Base-by-base conservation (phyloP, 2,113 vertebrate genomes). In the Solenodon paradoxus region DNA sequence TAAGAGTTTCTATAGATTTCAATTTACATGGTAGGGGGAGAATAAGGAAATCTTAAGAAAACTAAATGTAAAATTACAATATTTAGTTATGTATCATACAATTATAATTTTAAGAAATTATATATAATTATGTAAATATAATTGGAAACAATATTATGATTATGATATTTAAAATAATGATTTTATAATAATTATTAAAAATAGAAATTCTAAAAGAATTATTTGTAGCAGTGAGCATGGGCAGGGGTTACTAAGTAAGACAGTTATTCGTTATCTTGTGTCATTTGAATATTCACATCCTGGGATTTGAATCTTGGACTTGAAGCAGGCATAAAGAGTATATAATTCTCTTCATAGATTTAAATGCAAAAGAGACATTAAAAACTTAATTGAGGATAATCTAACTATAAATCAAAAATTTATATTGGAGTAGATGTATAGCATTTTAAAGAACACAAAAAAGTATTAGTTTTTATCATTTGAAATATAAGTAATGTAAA, bases 121-220 rank as follows among this genome's bases (percentile, higher is more conserved):
- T 78, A 78, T 2, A 19, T 30, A 51, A 51, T 28, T 61, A 61
- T 49, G 24, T 24, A 68, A 66, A 51, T 57, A 26, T 38, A 61
- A 77, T 49, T n/a, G n/a, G n/a, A n/a, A n/a, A n/a, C n/a, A n/a
- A n/a, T n/a, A n/a, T n/a, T n/a, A n/a, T n/a, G n/a, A n/a, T n/a
- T n/a, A n/a, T n/a, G n/a, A n/a, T n/a, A n/a, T n/a, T n/a, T n/a
- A n/a, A n/a, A n/a, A n/a, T n/a, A n/a, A n/a, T n/a, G n/a, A n/a
- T n/a, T n/a, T n/a, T n/a, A n/a, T n/a, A n/a, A n/a, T 84, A 77
- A 69, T 85, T 78, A 38, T 63, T 61, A 61, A 80, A 77, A 53
- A 64, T n/a, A 69, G 10, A 95, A 83, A 42, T 45, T 63, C 13
- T 72, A 32, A 42, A 80, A 75, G 40, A 15, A 61, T 63, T 83